Conservation (phyloP, 1,140 invertebrate genomes). For the Scylla paramamosain region DNA sequence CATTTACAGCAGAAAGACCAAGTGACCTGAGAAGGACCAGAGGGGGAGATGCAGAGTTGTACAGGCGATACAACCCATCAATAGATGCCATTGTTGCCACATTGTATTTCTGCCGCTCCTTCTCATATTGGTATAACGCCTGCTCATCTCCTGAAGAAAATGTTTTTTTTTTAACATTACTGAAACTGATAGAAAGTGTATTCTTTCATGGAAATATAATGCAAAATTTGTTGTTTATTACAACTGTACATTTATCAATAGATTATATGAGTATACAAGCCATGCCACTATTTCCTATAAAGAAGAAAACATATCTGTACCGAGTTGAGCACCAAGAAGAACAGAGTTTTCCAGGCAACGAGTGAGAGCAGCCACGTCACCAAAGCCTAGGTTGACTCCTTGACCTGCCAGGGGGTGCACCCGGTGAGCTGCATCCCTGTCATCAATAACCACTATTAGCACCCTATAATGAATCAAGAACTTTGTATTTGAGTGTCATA, state of each 20-base stretch:
- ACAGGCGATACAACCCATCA: conserved; percentile 93
- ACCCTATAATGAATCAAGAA: neutral
- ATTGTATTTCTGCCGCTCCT: conserved; percentile 90
- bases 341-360: conserved; percentile 86
- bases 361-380: conserved; percentile 90
- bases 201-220: too few relatives aligned
- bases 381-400: conserved; percentile 98
- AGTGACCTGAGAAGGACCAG: conserved; percentile 90
- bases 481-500: neutral
- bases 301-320: conserved; percentile 83
- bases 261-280: too few relatives aligned
- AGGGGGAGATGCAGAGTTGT: conserved; percentile 88
- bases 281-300: too few relatives aligned
- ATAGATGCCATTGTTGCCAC: conserved; percentile 93
- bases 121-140: conserved; percentile 90
- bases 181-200: too few relatives aligned
- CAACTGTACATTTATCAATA: too few relatives aligned
- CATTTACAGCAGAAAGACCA: conserved; percentile 91
- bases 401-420: conserved; percentile 98
- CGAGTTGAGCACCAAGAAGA: conserved; percentile 87
- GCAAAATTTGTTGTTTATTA: too few relatives aligned
- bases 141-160: conserved; percentile 44
- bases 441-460: neutral
- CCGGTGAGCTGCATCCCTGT: conserved; percentile 96
- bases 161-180: neutral